Evolutionary conservation across 64 coral and sea anemone genomes (phyloP).

Genomic region (Cladopsammia gracilis): DNA sequence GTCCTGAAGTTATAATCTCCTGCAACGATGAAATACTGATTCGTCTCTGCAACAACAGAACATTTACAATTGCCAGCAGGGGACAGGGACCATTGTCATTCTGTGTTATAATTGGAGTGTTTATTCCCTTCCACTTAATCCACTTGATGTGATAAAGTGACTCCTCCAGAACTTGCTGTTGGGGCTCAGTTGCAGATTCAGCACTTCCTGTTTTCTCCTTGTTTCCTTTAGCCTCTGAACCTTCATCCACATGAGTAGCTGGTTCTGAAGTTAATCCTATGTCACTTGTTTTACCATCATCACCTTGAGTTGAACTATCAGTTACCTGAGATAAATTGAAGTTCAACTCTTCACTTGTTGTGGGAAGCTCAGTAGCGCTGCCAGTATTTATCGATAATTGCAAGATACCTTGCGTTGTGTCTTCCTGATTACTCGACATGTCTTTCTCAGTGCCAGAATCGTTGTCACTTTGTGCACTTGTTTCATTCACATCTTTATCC

Average conservation of each 20-base stretch:
- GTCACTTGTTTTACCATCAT: background rate
- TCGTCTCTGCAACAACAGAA: slow-evolving; percentile 85
- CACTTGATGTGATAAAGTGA: slow-evolving; percentile 96
- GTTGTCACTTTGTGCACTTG: background rate
- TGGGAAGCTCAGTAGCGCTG: background rate
- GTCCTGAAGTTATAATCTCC: slow-evolving; percentile 83
- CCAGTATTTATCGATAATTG: background rate
- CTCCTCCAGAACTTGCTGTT: slow-evolving; percentile 13
- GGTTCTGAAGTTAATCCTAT: background rate
- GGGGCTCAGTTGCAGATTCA: background rate
- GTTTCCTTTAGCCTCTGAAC: background rate
- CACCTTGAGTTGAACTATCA: background rate
- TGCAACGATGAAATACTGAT: slow-evolving; percentile 89
- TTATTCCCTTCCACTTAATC: slow-evolving; percentile 93
- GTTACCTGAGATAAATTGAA: background rate
- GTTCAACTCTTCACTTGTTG: background rate
- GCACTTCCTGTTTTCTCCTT: background rate
- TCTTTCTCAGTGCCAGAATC: background rate
- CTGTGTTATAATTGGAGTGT: slow-evolving; percentile 92
- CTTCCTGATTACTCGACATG: background rate
- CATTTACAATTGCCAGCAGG: slow-evolving; percentile 93
- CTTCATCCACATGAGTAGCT: background rate
- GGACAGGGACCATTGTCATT: slow-evolving; percentile 99
- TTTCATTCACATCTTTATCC: background rate
- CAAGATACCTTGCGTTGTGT: background rate